Evolutionary conservation across 2,797 vertebrate genomes (phyloP).

Genomic region (Arrhamphus sclerolepis): DNA sequence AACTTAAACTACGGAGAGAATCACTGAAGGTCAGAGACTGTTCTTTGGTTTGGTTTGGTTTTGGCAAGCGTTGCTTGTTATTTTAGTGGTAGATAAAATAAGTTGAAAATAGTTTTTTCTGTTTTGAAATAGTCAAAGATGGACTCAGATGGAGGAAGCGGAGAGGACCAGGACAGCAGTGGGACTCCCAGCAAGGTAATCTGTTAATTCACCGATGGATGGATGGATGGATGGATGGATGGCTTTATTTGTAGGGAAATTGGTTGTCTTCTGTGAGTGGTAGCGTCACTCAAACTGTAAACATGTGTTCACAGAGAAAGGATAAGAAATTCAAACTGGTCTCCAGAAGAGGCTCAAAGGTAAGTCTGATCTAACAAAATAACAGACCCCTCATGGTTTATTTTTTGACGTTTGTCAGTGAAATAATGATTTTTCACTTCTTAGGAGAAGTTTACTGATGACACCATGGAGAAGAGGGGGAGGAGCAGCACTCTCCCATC

Average conservation of each 20-base stretch:
- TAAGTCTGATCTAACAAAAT: conserved; percentile 25
- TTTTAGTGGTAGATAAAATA: neutral
- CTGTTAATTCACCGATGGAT: rapidly evolving
- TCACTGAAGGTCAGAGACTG: conserved; percentile 55
- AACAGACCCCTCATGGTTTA: neutral
- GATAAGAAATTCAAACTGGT: conserved; percentile 46
- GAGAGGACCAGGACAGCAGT: conserved; percentile 41
- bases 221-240: too few species aligned
- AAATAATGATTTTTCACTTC: neutral
- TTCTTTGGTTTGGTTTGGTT: neutral
- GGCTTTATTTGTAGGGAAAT: too few species aligned
- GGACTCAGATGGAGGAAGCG: conserved; percentile 48
- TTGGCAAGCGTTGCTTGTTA: neutral
- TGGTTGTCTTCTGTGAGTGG: neutral
- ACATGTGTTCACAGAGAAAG: conserved; percentile 66
- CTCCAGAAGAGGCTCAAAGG: conserved; percentile 72
- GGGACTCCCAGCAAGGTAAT: conserved; percentile 54
- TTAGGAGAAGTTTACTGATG: conserved; percentile 53
- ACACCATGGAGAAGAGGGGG: conserved; percentile 18
- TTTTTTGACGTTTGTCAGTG: neutral
- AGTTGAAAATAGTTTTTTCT: neutral
- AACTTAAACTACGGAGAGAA: conserved; percentile 72
- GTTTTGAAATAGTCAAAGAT: conserved; percentile 23
- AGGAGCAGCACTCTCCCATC: conserved; percentile 21
- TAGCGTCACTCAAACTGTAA: neutral